Percentiles rank a stretch among this genome's conserved stretches.
Conservation (phyloP, 2,888 invertebrate species). For the Tenthredo mesomela region DNA sequence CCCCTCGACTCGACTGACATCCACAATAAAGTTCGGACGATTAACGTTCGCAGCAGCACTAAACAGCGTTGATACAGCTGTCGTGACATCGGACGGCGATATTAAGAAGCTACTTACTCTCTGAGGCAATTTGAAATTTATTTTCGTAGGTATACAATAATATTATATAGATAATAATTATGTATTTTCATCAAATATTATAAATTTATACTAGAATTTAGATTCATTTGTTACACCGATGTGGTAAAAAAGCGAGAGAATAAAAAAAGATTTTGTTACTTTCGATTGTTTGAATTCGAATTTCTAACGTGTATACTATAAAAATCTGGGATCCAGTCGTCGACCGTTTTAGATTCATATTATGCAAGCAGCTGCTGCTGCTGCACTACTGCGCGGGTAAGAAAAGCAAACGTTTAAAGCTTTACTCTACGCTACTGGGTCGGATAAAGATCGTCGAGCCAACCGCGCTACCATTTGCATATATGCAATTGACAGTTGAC, state of each 20-base stretch:
- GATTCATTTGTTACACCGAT: neutral
- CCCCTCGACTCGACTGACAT: neutral
- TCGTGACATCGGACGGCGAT: neutral
- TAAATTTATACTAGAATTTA: neutral
- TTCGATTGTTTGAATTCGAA: constrained; percentile 3
- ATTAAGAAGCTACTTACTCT: neutral
- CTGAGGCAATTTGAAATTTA: neutral
- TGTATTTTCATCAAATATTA: neutral
- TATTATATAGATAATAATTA: neutral
- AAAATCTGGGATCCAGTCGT: neutral
- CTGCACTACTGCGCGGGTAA: neutral
- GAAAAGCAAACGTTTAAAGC: neutral
- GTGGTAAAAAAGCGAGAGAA: neutral
- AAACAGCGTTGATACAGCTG: neutral
- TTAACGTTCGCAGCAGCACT: constrained; percentile 21
- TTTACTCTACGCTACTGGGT: constrained; percentile 8
- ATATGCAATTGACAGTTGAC: constrained; percentile 46
- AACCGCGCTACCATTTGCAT: constrained; percentile 23
- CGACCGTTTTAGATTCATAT: constrained; percentile 29
- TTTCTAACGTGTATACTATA: neutral
- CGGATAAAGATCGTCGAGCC: constrained; percentile 32
- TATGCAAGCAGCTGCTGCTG: constrained; percentile 35
- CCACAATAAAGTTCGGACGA: neutral
- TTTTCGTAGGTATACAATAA: neutral
- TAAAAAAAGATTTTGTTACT: neutral